These are phyloP conservation scores for Tetheella fluctuosa DNA, from an alignment of 2,888 invertebrate species.

Conservation along the genomic window DNA sequence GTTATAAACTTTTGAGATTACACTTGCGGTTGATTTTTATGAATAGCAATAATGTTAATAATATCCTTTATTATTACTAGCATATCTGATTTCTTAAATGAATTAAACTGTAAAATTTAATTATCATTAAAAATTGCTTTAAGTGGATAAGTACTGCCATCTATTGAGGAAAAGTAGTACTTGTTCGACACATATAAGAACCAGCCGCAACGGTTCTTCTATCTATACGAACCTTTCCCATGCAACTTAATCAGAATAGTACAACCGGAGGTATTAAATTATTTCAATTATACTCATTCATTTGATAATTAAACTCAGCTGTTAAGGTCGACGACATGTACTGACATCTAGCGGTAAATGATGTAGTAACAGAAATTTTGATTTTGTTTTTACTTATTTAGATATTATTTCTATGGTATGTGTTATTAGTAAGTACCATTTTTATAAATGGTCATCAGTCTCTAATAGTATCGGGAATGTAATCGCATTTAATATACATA, in stretches of 20 bases:
- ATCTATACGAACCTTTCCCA: conserved; percentile 47
- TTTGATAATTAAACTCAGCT: conserved; percentile 33
- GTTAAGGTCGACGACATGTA: conserved; percentile 31
- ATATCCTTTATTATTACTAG: not conserved
- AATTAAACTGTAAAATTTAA: not conserved
- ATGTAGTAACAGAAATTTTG: conserved; percentile 26
- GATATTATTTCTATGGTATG: too few relatives aligned
- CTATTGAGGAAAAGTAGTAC: conserved; percentile 55
- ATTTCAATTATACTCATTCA: conserved; percentile 47
- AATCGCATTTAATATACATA: conserved; percentile 12
- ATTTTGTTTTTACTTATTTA: conserved; percentile 22
- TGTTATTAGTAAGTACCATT: too few relatives aligned
- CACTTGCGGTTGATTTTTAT: not conserved
- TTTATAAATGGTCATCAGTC: conserved; percentile 3
- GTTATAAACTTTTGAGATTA: not conserved
- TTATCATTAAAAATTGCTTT: not conserved
- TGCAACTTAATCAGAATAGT: conserved; percentile 33
- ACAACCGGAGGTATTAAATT: conserved; percentile 41
- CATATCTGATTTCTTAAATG: not conserved
- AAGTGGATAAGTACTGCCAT: conserved; percentile 51
- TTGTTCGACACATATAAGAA: conserved; percentile 51
- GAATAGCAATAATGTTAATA: not conserved
- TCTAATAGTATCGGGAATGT: conserved; percentile 1
- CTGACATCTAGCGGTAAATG: conserved; percentile 52
- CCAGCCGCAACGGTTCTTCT: conserved; percentile 50